Evolutionary conservation across 2,797 vertebrate species (phyloP).

Genomic region (Rhinophrynus dorsalis): DNA sequence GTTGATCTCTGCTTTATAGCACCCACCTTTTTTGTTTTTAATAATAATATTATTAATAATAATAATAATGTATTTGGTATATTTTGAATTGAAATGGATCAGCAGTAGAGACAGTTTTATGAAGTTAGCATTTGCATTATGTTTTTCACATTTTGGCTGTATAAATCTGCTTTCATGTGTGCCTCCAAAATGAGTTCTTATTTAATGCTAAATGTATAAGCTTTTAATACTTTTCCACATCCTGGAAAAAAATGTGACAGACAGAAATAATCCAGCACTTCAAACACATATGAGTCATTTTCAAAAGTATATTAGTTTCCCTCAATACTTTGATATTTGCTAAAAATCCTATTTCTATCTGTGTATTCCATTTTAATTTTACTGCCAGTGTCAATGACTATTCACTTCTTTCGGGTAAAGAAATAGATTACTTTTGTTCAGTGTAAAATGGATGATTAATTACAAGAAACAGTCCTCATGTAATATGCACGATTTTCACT

Average conservation of each 20-base stretch:
- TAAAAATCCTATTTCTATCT: conserved; percentile 36
- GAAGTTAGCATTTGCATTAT: conserved; percentile 30
- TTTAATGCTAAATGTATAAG: conserved; percentile 38
- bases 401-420: conserved; percentile 10
- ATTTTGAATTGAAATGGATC: not conserved
- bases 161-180: conserved; percentile 13
- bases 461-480: conserved; percentile 11
- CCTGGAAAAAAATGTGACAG: conserved; percentile 29
- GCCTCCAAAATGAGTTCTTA: conserved; percentile 42
- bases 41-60: too few species aligned
- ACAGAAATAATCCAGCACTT: conserved; percentile 51
- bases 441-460: conserved; percentile 30
- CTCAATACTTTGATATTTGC: conserved; percentile 25
- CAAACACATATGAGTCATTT: conserved; percentile 48
- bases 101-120: conserved; percentile 20
- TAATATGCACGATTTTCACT: too few species aligned
- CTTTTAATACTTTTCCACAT: conserved; percentile 39
- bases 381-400: conserved; percentile 1
- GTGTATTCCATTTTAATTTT: conserved; percentile 29
- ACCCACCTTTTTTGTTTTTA: too few species aligned
- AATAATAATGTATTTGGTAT: too few species aligned
- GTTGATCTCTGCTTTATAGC: too few species aligned
- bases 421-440: conserved; percentile 5
- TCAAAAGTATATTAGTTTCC: conserved; percentile 50
- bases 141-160: conserved; percentile 35